phyloP scores from a whole-genome alignment of 2,888 invertebrate species.

The Deilephila elpenor region DNA sequence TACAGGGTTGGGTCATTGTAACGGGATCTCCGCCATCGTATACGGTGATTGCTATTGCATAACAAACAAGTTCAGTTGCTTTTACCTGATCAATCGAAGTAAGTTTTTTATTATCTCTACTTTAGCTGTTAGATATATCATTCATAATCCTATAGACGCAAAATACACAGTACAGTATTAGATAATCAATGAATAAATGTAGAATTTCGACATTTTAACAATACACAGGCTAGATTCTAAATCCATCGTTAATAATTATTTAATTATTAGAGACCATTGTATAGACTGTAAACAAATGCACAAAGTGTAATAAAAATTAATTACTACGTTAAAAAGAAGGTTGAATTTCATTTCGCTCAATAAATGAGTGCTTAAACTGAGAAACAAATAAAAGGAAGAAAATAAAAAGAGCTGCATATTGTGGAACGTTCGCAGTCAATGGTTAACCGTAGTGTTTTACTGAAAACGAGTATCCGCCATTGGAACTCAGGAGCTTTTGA shows the following conservation, averaged over 20 bases:
- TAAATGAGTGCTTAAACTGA: constrained; percentile 60
- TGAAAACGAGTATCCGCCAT: constrained; percentile 57
- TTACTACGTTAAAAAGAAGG: constrained; percentile 51
- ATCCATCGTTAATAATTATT: neutral
- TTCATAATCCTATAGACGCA: too few relatives aligned
- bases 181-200: too few relatives aligned
- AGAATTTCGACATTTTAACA: too few relatives aligned
- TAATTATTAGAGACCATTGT: neutral
- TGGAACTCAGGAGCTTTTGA: constrained; percentile 52
- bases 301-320: constrained; percentile 53
- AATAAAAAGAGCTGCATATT: constrained; percentile 64
- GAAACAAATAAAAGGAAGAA: constrained; percentile 63
- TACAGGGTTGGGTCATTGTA: too few relatives aligned
- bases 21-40: too few relatives aligned
- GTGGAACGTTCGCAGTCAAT: constrained; percentile 60
- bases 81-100: too few relatives aligned
- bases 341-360: constrained; percentile 50
- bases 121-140: too few relatives aligned
- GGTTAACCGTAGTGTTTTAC: constrained; percentile 61
- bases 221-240: too few relatives aligned
- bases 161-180: too few relatives aligned
- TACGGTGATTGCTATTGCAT: too few relatives aligned
- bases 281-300: constrained; percentile 29
- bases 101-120: too few relatives aligned
- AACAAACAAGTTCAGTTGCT: too few relatives aligned